Evolutionary conservation across 2,888 invertebrate species (phyloP).

Genomic region (Palloptera scutellata): DNA sequence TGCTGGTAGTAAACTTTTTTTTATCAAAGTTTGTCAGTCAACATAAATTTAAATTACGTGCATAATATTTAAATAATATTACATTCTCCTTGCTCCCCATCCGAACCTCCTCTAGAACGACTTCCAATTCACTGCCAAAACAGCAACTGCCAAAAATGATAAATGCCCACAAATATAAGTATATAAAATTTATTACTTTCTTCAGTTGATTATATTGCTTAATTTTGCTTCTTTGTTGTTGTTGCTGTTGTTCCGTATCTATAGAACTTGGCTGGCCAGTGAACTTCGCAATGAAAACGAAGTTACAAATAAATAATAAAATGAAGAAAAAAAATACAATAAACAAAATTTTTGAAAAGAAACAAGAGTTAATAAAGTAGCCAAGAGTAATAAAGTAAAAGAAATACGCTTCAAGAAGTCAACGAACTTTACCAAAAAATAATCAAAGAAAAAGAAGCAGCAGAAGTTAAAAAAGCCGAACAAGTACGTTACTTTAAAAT

Average conservation of each 20-base stretch:
- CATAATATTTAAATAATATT: too few relatives aligned
- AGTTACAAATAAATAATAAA: slow-evolving; percentile 49
- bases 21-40: too few relatives aligned
- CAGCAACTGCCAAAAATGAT: too few relatives aligned
- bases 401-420: slow-evolving; percentile 51
- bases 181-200: slow-evolving; percentile 25
- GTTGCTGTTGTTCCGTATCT: slow-evolving; percentile 11
- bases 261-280: slow-evolving; percentile 47
- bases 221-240: slow-evolving; percentile 10
- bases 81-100: too few relatives aligned
- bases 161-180: too few relatives aligned
- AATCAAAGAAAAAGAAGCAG: slow-evolving; percentile 40
- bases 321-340: slow-evolving; percentile 42
- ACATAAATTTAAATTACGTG: too few relatives aligned
- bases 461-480: slow-evolving; percentile 30
- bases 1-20: too few relatives aligned
- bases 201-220: slow-evolving; percentile 13
- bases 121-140: too few relatives aligned
- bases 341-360: background rate
- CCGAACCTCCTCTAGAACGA: too few relatives aligned
- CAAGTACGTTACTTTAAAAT: slow-evolving; percentile 26
- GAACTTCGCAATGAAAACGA: slow-evolving; percentile 62
- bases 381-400: slow-evolving; percentile 37
- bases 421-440: slow-evolving; percentile 55
- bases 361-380: slow-evolving; percentile 8